Percentiles rank a stretch among this genome's conserved stretches.
Evolutionary conservation across 1,140 invertebrate genomes (phyloP).

Genomic region (Hylaeus volcanicus): DNA sequence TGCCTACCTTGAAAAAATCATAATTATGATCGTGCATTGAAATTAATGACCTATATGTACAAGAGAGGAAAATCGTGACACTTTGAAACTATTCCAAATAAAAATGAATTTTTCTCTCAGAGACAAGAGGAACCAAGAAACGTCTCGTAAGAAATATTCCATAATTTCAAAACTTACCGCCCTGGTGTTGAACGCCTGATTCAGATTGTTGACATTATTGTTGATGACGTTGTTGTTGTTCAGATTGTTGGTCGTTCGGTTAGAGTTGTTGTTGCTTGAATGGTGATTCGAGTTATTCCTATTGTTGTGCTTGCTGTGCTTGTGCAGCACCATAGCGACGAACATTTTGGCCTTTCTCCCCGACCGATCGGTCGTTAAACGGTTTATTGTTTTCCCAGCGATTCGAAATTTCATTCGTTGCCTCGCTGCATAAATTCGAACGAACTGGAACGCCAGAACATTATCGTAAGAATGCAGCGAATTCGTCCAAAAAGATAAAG

Average conservation of each 20-base stretch:
- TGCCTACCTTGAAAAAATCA: too few species aligned
- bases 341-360: conserved; percentile 70
- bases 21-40: too few species aligned
- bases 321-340: conserved; percentile 78
- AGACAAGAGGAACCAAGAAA: neutral
- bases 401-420: conserved; percentile 43
- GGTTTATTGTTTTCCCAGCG: conserved; percentile 31
- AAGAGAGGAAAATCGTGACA: too few species aligned
- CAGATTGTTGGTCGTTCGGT: conserved; percentile 56
- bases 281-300: conserved; percentile 69
- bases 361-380: conserved; percentile 33
- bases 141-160: neutral
- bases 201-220: conserved; percentile 71
- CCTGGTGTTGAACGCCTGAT: conserved; percentile 67
- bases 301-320: conserved; percentile 74
- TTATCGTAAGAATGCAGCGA: neutral
- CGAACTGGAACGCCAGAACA: conserved; percentile 37
- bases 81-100: too few species aligned
- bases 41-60: too few species aligned
- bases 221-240: conserved; percentile 72
- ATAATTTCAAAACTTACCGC: conserved; percentile 70
- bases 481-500: conserved; percentile 14
- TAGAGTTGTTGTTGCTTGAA: conserved; percentile 68
- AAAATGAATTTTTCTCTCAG: neutral
- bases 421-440: conserved; percentile 40